Base-by-base conservation (phyloP, 2,113 vertebrate genomes). In the Nycticebus coucang region DNA sequence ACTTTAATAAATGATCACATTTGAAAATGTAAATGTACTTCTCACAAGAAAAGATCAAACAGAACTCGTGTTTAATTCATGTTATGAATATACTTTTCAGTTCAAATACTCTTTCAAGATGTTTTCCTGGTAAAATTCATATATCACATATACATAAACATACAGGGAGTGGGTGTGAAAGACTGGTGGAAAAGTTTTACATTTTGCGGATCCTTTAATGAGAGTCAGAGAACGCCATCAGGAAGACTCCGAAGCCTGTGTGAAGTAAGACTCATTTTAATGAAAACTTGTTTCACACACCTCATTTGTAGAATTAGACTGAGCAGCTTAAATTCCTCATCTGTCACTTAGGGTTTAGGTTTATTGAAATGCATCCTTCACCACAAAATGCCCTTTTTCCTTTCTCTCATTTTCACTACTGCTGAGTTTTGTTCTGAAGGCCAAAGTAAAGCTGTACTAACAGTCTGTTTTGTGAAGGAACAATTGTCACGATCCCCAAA, bases 1-100 rank as follows among this genome's bases (percentile, higher is more conserved):
- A 85, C 92, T 97, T 97, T 96, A 98, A 97, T 95, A 98, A 98
- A 98, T 95, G 28, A 80, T 96, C 94, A 88, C 89, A 97, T 98
- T 98, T 98, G 95, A 97, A 98, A 98, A 98, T 97, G 96, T 96
- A 98, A 98, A 98, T 97, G 45, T 14, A 94, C 62, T 97, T 97
- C 89, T 98, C 85, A 96, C 97, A 96, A 97, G 89, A 69, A 95
- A 98, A 95, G 88, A 97, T 96, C 96, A 98, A 97, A 98, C 95
- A 97, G 60, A 95, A 87, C 94, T 97, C 88, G 82, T 97, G 71
- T 86, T 96, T 98, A 97, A 98, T 98, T 98, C 97, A 97, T 97
- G 50, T 79, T 96, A 96, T 97, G 68, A 96, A 97, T 97, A 96
- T 89, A 68, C 57, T 98, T 97, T 96, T 96, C 82, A 79, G 82